Percentiles rank a stretch among this genome's conserved stretches.
These are phyloP conservation scores for Gadopsis bispinosus DNA, from an alignment of 2,797 vertebrate species.

Conservation along the genomic window DNA sequence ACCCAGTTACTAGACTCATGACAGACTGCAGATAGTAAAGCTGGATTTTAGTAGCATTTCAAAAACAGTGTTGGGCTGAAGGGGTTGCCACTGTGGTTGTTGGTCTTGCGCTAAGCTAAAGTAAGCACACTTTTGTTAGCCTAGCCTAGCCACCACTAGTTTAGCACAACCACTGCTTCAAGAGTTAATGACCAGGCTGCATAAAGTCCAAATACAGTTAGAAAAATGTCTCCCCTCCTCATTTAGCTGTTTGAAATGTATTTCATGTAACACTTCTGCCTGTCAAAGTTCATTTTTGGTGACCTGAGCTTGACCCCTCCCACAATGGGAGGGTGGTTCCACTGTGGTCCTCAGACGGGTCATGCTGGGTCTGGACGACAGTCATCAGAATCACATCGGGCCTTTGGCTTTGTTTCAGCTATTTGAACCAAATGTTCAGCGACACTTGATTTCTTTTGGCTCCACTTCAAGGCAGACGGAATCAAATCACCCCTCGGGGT, in stretches of 20 bases:
- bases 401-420: conserved; percentile 39
- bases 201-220: background rate
- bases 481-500: conserved; percentile 37
- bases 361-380: conserved; percentile 30
- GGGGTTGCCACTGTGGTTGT: too few species aligned
- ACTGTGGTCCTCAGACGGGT: conserved; percentile 37
- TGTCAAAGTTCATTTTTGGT: conserved; percentile 38
- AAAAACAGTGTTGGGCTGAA: too few species aligned
- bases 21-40: background rate
- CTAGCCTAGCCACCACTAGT: background rate
- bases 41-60: too few species aligned
- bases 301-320: conserved; percentile 34
- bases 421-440: conserved; percentile 40
- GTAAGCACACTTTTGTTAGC: background rate
- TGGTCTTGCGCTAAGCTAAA: conserved; percentile 7
- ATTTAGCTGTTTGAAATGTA: conserved; percentile 7
- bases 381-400: conserved; percentile 39
- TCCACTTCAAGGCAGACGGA: conserved; percentile 59
- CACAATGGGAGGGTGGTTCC: conserved; percentile 23
- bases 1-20: background rate
- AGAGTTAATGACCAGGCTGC: background rate
- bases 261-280: conserved; percentile 48
- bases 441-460: conserved; percentile 70
- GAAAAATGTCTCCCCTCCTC: background rate
- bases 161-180: background rate